Evolutionary conservation across 2,888 invertebrate genomes (phyloP).

Genomic region (Pteria penguin): DNA sequence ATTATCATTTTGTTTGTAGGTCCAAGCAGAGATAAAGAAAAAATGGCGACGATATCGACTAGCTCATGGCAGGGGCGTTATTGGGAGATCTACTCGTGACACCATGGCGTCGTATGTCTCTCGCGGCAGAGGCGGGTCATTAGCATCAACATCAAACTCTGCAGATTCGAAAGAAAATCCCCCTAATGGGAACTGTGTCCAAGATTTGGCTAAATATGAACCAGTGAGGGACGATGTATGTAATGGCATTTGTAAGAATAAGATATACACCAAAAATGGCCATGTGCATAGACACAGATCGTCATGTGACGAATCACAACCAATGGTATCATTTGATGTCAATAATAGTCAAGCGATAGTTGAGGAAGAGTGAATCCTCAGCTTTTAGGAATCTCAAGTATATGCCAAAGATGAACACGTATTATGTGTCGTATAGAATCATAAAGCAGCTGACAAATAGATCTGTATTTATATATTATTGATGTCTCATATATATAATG

Average conservation of each 20-base stretch:
- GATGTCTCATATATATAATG: too few species aligned
- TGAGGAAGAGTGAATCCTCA: too few species aligned
- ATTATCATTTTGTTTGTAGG: conserved; percentile 1
- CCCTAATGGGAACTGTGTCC: conserved; percentile 8
- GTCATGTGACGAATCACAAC: not conserved
- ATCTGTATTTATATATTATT: too few species aligned
- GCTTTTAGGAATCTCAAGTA: too few species aligned
- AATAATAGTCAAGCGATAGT: too few species aligned
- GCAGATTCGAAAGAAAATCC: conserved; percentile 19
- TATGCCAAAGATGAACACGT: too few species aligned
- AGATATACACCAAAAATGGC: not conserved
- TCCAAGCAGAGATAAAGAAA: conserved; percentile 26
- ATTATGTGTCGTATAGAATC: too few species aligned
- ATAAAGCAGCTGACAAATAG: too few species aligned
- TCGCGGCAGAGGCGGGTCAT: conserved; percentile 40
- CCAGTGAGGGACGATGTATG: not conserved
- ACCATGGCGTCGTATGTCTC: conserved; percentile 53
- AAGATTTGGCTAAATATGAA: not conserved
- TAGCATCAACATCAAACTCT: conserved; percentile 38
- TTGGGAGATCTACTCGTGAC: conserved; percentile 40
- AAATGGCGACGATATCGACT: conserved; percentile 28
- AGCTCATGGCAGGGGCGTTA: conserved; percentile 15
- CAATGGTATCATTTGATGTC: not conserved
- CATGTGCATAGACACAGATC: not conserved
- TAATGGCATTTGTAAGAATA: not conserved